phyloP scores from a whole-genome alignment of 2,888 invertebrate species.

The Leptinotarsa tumamoca region DNA sequence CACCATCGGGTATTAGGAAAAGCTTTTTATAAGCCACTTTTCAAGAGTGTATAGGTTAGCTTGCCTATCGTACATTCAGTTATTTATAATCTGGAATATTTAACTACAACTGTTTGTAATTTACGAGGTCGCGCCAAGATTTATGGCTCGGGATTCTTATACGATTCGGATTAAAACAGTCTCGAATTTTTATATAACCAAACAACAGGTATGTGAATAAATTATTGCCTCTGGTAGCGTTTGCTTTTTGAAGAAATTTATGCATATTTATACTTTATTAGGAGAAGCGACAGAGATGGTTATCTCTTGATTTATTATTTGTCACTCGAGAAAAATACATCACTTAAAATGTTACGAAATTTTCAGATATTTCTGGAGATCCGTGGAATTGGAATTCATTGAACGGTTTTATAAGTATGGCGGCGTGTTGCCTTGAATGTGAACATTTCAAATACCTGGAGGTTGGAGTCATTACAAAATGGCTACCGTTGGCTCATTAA shows the following conservation, averaged over 20 bases:
- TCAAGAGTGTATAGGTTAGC: constrained; percentile 55
- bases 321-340: constrained; percentile 44
- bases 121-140: constrained; percentile 68
- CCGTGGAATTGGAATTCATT: constrained; percentile 9
- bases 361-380: constrained; percentile 21
- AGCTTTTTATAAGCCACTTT: constrained; percentile 63
- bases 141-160: constrained; percentile 67
- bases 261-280: constrained; percentile 60
- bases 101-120: constrained; percentile 68
- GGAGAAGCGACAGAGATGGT: constrained; percentile 57
- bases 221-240: constrained; percentile 60
- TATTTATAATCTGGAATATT: constrained; percentile 69
- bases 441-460: neutral
- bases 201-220: constrained; percentile 65
- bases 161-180: constrained; percentile 67
- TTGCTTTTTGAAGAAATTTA: constrained; percentile 57
- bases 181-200: constrained; percentile 65
- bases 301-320: constrained; percentile 55
- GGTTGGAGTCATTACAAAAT: neutral
- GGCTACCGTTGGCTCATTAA: neutral
- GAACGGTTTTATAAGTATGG: constrained; percentile 9
- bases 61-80: constrained; percentile 64
- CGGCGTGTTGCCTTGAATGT: neutral
- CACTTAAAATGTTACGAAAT: constrained; percentile 44
- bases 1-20: constrained; percentile 65